Percentiles rank a stretch among this genome's conserved stretches.
Evolutionary conservation across 92 coral and sea anemone genomes (phyloP).

Genomic region (Palythoa heliodiscus): DNA sequence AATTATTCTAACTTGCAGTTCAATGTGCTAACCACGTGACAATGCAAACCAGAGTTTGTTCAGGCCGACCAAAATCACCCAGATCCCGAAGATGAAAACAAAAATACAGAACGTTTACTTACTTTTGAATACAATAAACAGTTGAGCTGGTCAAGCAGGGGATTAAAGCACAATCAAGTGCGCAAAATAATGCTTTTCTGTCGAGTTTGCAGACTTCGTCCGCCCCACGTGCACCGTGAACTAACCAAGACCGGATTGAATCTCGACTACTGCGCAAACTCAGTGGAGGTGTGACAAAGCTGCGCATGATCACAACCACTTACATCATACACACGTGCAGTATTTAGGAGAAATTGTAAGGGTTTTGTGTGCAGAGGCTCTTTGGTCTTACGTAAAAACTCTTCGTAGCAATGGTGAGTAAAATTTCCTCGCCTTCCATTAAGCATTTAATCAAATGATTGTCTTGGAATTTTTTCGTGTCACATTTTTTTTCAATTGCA

Average conservation of each 20-base stretch:
- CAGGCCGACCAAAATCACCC: background rate
- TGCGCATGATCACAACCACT: constrained; percentile 32
- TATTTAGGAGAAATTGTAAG: background rate
- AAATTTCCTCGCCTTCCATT: background rate
- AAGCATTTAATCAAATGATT: background rate
- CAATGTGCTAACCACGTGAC: constrained; percentile 19
- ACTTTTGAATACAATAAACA: background rate
- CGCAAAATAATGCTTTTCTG: constrained; percentile 42
- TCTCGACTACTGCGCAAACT: constrained; percentile 22
- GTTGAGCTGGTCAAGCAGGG: background rate
- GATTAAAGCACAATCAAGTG: constrained; percentile 25
- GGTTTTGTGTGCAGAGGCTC: background rate
- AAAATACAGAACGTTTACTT: constrained; percentile 5
- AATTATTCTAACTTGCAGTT: too few relatives aligned
- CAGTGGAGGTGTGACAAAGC: constrained; percentile 26
- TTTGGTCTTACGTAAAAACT: background rate
- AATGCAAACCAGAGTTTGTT: background rate
- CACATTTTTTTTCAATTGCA: background rate
- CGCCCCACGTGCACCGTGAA: constrained; percentile 35
- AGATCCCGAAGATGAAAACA: background rate
- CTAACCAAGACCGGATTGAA: constrained; percentile 24
- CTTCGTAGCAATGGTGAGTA: constrained; percentile 28
- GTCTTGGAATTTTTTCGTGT: background rate
- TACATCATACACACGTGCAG: constrained; percentile 42
- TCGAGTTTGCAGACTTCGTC: constrained; percentile 35